A percentile compares a stretch with the other conserved stretches of the same genome.
Evolutionary conservation across 2,113 vertebrate species (phyloP).

Genomic region (Aspidoscelis tigris): DNA sequence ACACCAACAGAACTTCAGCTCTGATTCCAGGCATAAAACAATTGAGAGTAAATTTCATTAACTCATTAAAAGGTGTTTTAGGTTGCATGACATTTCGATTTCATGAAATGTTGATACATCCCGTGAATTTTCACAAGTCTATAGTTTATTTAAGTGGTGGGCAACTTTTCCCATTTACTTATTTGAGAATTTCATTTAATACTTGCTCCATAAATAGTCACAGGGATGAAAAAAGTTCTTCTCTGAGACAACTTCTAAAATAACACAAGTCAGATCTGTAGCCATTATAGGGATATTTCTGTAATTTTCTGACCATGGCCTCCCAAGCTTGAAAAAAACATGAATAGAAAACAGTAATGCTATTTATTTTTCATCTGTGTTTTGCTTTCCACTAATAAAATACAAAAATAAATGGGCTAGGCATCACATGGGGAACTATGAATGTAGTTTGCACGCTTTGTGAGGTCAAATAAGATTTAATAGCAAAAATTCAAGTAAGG

Average conservation of each 20-base stretch:
- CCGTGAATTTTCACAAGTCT: neutral
- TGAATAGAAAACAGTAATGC: neutral
- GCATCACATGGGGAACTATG: neutral
- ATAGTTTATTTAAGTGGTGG: rapidly evolving
- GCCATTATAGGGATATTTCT: neutral
- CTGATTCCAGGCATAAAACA: neutral
- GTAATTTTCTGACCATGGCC: neutral
- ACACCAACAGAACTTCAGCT: neutral
- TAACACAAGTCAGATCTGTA: neutral
- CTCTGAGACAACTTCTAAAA: neutral
- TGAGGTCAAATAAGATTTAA: neutral
- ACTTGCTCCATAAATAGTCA: neutral
- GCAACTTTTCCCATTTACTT: neutral
- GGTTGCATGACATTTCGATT: neutral
- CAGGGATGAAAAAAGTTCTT: neutral
- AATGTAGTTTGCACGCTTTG: neutral
- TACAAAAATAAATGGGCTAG: neutral
- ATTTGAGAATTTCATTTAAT: constrained; percentile 15
- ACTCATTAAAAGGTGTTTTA: neutral
- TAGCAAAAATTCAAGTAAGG: too few relatives aligned
- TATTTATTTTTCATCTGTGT: neutral
- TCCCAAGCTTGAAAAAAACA: neutral
- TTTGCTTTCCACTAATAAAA: neutral
- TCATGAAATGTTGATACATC: neutral
- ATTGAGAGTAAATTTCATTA: neutral